phyloP scores from a whole-genome alignment of 2,113 vertebrate species.

The Heterotilapia buettikoferi region DNA sequence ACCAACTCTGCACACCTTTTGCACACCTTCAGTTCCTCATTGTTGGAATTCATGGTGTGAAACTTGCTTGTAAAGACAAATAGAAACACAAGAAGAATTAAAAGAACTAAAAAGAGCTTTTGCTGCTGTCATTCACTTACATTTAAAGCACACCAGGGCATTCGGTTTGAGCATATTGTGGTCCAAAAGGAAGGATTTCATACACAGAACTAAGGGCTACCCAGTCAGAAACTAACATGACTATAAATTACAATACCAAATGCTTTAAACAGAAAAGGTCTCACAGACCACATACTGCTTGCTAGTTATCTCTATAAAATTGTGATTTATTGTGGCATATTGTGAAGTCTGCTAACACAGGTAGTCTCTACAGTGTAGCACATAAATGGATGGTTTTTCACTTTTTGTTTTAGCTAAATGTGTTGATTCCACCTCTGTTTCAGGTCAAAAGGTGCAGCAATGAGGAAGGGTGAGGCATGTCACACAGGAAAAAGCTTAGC shows the following conservation, averaged over 20 bases:
- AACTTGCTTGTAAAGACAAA: background rate
- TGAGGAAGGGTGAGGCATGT: constrained; percentile 36
- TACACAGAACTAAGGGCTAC: background rate
- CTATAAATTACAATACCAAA: background rate
- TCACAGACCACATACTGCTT: background rate
- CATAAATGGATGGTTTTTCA: background rate
- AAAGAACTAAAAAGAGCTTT: background rate
- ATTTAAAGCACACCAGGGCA: background rate
- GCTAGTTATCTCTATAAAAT: background rate
- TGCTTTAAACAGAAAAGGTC: background rate
- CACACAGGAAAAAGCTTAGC: constrained; percentile 24
- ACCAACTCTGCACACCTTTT: background rate
- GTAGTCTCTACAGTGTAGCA: background rate
- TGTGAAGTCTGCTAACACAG: background rate
- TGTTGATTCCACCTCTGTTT: background rate
- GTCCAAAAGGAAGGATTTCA: background rate
- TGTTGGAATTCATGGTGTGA: background rate
- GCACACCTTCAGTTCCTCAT: background rate
- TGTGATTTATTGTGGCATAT: background rate
- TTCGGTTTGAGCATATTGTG: background rate
- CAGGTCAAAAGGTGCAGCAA: background rate
- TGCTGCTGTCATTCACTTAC: background rate
- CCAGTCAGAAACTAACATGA: background rate
- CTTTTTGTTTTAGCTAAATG: background rate
- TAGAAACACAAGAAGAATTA: background rate